These are phyloP conservation scores for Ceratoteleas bidentatus DNA, from an alignment of 1,140 invertebrate species.

Conservation along the genomic window DNA sequence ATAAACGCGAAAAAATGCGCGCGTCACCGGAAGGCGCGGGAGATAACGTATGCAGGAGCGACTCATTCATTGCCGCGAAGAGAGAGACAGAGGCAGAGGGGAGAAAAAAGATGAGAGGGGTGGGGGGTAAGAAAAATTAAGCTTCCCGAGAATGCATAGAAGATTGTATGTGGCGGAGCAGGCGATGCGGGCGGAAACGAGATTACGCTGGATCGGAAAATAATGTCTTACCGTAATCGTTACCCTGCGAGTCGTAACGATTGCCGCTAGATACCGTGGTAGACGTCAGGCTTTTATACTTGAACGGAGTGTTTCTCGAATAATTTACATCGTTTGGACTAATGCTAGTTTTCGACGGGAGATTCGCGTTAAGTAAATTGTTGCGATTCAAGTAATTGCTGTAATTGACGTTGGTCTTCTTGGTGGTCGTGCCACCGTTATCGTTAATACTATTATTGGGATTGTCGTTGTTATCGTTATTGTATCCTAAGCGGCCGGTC, in stretches of 20 bases:
- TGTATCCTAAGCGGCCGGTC: conserved; percentile 44
- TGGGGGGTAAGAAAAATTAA: conserved; percentile 55
- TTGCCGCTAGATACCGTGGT: conserved; percentile 72
- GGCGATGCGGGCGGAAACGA: conserved; percentile 50
- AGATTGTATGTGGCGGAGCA: conserved; percentile 47
- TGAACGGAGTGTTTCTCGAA: conserved; percentile 76
- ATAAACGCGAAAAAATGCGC: conserved; percentile 58
- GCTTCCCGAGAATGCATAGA: conserved; percentile 38
- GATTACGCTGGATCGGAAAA: conserved; percentile 61
- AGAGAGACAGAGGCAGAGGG: too few relatives aligned
- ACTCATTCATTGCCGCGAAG: conserved; percentile 36
- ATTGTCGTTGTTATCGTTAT: conserved; percentile 53
- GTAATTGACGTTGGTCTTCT: conserved; percentile 68
- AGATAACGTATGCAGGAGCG: conserved; percentile 51
- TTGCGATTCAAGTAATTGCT: conserved; percentile 67
- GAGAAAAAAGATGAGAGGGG: too few relatives aligned
- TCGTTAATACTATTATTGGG: conserved; percentile 59
- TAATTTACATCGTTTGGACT: conserved; percentile 74
- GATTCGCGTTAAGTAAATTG: conserved; percentile 65
- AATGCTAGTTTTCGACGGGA: conserved; percentile 68
- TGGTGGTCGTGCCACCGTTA: conserved; percentile 67
- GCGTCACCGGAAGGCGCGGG: conserved; percentile 40
- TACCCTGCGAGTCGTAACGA: conserved; percentile 69
- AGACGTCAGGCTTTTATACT: conserved; percentile 73
- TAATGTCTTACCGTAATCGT: conserved; percentile 77